Percentiles rank a stretch among this genome's conserved stretches.
Conservation (phyloP, 2,113 vertebrate genomes). For the Thryonomys swinderianus region DNA sequence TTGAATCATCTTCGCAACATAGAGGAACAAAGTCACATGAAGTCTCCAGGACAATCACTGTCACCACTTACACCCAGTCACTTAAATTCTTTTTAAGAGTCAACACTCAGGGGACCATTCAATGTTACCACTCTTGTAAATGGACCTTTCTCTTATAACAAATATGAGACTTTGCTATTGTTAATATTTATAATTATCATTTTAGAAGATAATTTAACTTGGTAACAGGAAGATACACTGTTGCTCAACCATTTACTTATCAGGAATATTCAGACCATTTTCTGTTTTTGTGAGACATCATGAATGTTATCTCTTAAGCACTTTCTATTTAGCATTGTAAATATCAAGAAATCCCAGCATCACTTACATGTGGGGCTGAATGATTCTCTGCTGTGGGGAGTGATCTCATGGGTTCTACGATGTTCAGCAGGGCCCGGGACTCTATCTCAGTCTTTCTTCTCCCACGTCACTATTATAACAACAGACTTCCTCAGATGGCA, state of each 20-base stretch:
- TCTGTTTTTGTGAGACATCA: not conserved
- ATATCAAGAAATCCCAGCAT: not conserved
- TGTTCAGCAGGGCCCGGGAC: not conserved
- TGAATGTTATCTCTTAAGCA: not conserved
- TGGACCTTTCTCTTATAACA: not conserved
- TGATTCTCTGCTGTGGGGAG: not conserved
- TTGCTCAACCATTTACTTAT: not conserved
- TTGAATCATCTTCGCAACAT: not conserved
- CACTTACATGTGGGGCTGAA: not conserved
- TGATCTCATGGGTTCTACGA: not conserved
- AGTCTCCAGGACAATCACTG: not conserved
- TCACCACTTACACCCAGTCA: not conserved
- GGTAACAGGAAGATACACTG: not conserved
- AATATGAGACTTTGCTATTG: not conserved
- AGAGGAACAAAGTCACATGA: not conserved
- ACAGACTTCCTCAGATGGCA: not conserved
- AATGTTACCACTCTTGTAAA: not conserved
- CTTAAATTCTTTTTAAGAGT: not conserved
- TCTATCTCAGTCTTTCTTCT: not conserved
- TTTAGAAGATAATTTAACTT: constrained; percentile 31
- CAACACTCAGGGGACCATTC: not conserved
- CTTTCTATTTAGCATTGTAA: not conserved
- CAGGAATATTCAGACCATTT: not conserved
- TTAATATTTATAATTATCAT: not conserved
- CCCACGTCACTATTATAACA: not conserved